Conservation (phyloP, 2,888 invertebrate species). For the Lasioglossum malachurum region DNA sequence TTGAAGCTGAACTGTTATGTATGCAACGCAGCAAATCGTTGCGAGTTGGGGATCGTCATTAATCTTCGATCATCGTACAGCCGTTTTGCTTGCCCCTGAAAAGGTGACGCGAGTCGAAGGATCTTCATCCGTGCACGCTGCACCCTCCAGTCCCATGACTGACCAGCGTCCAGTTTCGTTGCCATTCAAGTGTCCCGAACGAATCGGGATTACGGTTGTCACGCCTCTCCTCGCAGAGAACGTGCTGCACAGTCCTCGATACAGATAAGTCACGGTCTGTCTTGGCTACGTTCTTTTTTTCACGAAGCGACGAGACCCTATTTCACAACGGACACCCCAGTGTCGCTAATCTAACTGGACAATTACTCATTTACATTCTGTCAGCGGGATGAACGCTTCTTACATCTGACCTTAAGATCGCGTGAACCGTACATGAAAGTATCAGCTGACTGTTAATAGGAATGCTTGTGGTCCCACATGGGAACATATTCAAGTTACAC, state of each 20-base stretch:
- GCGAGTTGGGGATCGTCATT: conserved; percentile 24
- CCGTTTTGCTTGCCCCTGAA: conserved; percentile 30
- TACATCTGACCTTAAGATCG: background rate
- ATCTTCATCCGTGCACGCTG: conserved; percentile 47
- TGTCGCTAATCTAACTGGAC: conserved; percentile 58
- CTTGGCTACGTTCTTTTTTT: conserved; percentile 72
- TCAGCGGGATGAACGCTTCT: conserved; percentile 12
- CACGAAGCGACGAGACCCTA: conserved; percentile 22
- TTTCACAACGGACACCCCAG: conserved; percentile 45
- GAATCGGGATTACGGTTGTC: conserved; percentile 68
- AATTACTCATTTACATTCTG: conserved; percentile 60
- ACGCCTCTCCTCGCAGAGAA: conserved; percentile 77
- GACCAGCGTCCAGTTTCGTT: conserved; percentile 70
- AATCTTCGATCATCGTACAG: conserved; percentile 48
- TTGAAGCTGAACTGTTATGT: background rate
- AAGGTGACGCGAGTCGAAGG: conserved; percentile 38
- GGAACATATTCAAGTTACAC: background rate
- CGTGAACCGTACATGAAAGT: background rate
- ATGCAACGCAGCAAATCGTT: background rate
- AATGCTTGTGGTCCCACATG: background rate
- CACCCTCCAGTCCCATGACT: conserved; percentile 39
- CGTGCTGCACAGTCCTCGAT: conserved; percentile 75
- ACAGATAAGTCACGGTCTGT: conserved; percentile 83
- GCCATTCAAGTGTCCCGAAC: conserved; percentile 49
- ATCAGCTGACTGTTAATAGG: background rate